Base-by-base conservation (phyloP, 2,113 vertebrate species). In the Pseudorasbora parva region DNA sequence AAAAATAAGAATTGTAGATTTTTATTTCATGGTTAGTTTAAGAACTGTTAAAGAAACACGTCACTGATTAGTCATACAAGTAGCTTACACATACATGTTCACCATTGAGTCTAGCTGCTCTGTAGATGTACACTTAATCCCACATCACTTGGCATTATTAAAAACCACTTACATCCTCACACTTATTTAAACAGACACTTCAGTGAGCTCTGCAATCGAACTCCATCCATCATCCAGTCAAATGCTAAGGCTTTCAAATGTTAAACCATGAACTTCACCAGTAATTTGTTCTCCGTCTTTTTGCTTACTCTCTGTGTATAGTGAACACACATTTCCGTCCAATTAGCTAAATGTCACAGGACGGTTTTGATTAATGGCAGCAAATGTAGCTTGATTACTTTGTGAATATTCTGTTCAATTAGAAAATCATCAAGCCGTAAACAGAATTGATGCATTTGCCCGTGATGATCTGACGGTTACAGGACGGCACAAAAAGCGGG, bases 131-230 rank as follows among this genome's bases (percentile, higher is more conserved):
- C 45, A 69, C 47, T 81, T 69, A 81, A 71, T 69, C 64, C 64
- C 79, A 69, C 79, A 81, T 81, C 64, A 69, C 79, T 69, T 81
- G 79, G 79, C 79, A 81, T 81, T 81, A 81, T 81, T 81, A 81
- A 81, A 81, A 81, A 33, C 79, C 23, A 69, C 79, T 81, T 81
- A 81, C 47, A 54, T 81, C 64, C 62, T 17, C 79, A 11, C 47
- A 69, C 30, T 81, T 69, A 81, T 81, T 69, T 81, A 81, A 81
- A 81, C 47, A 71, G 79, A 81, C 47, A 81, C 79, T 81, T 69
- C 79, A 81, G 62, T 68, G 47, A 81, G 64, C 79, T 81, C 79
- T 81, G 64, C 30, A 81, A 81, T 71, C 64, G 30, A 81, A 81
- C 79, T 81, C 30, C 79, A 81, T 81, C 79, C 79, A 69, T 81